Evolutionary conservation across 2,888 invertebrate species (phyloP).

Genomic region (Pachliopta kotzebuea): DNA sequence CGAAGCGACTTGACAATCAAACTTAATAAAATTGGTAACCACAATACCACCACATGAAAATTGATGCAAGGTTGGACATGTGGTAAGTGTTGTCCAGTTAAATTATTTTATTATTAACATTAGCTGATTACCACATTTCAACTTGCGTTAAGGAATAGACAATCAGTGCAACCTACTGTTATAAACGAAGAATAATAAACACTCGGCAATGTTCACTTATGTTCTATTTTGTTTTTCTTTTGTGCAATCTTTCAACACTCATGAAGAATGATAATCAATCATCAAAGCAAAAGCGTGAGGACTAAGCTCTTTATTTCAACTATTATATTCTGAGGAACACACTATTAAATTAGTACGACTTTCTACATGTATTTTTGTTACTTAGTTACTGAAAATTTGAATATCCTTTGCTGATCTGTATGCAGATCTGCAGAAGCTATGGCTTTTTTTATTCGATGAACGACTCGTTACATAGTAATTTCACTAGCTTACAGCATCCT

Average conservation of each 20-base stretch:
- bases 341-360: too few species aligned
- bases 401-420: neutral
- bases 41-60: neutral
- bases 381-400: too few species aligned
- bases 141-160: neutral
- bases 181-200: neutral
- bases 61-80: slow-evolving; percentile 5
- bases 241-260: neutral
- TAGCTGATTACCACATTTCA: neutral
- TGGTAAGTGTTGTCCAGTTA: slow-evolving; percentile 1
- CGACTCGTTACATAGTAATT: too few species aligned
- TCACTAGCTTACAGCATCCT: too few species aligned
- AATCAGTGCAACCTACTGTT: neutral
- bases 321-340: too few species aligned
- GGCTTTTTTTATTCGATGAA: too few species aligned
- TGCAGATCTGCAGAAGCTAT: too few species aligned
- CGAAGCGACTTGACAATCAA: neutral
- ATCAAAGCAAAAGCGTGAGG: too few species aligned
- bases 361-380: too few species aligned
- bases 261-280: too few species aligned
- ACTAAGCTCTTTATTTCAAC: neutral
- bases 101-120: neutral
- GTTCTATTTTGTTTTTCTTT: neutral
- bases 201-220: neutral
- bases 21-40: slow-evolving; percentile 2